Evolutionary conservation across 2,888 invertebrate species (phyloP).

Genomic region (Drosophila meridiana): DNA sequence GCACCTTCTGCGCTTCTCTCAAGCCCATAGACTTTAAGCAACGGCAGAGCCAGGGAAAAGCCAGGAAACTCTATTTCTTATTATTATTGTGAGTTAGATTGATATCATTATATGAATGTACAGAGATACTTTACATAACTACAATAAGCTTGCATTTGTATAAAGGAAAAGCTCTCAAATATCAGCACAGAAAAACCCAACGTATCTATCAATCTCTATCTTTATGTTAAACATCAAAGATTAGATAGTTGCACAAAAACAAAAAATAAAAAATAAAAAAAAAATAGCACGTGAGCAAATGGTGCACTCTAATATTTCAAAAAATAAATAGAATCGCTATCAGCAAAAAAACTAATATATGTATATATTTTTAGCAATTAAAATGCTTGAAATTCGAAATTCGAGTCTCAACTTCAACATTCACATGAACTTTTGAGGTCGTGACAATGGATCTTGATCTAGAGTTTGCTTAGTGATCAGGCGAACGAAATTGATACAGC

Average conservation of each 20-base stretch:
- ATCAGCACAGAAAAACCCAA: not conserved
- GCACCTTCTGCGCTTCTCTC: too few species aligned
- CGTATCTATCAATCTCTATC: not conserved
- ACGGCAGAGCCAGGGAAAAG: too few species aligned
- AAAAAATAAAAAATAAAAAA: not conserved
- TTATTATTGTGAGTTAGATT: too few species aligned
- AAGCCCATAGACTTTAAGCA: too few species aligned
- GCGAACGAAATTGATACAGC: conserved; percentile 45
- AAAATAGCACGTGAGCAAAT: conserved; percentile 6
- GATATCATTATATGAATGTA: not conserved
- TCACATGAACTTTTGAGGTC: conserved; percentile 67
- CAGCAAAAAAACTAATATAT: conserved; percentile 7
- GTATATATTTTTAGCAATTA: conserved; percentile 11
- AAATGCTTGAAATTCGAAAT: conserved; percentile 23
- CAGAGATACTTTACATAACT: not conserved
- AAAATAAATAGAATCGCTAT: conserved; percentile 23
- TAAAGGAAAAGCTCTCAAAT: not conserved
- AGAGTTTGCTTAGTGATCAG: conserved; percentile 27
- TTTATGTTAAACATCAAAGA: conserved; percentile 22
- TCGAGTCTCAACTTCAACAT: conserved; percentile 14
- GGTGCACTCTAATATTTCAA: conserved; percentile 40
- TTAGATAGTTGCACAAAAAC: conserved; percentile 32
- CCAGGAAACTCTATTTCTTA: too few species aligned
- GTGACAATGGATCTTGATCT: conserved; percentile 72
- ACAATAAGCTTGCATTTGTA: not conserved